phyloP scores from a whole-genome alignment of 2,888 invertebrate species.

The Hololepta plana region DNA sequence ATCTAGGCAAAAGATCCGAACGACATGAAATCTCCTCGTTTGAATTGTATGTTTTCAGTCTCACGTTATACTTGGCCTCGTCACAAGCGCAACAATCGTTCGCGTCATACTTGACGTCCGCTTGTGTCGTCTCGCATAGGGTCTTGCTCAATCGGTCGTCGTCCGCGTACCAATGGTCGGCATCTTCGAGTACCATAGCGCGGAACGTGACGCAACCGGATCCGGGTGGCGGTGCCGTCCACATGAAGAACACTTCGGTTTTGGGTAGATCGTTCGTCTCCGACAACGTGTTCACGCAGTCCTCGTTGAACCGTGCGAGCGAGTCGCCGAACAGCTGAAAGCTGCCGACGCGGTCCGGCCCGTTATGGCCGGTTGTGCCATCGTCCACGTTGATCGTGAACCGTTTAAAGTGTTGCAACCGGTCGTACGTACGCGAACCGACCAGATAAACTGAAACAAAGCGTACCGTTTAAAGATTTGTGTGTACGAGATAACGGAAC shows the following conservation, averaged over 20 bases:
- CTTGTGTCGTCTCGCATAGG: constrained; percentile 60
- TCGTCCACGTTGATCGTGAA: constrained; percentile 53
- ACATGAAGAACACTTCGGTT: constrained; percentile 71
- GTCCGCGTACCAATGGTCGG: constrained; percentile 73
- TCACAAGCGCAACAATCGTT: constrained; percentile 83
- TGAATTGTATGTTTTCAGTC: constrained; percentile 9
- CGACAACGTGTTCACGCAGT: constrained; percentile 68
- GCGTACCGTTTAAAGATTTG: constrained; percentile 4
- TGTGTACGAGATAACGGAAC: too few relatives aligned
- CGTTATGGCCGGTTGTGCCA: constrained; percentile 25
- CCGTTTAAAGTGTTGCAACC: constrained; percentile 57
- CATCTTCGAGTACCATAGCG: constrained; percentile 70
- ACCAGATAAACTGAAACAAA: constrained; percentile 41
- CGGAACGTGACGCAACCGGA: constrained; percentile 78
- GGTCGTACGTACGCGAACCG: constrained; percentile 44
- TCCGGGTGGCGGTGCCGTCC: constrained; percentile 74
- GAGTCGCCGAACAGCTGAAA: constrained; percentile 52
- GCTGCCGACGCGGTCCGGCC: constrained; percentile 42
- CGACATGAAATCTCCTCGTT: neutral
- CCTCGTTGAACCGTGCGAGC: constrained; percentile 52
- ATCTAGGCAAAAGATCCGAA: constrained; percentile 29
- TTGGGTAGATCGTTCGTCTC: constrained; percentile 66
- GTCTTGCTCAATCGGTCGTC: constrained; percentile 65
- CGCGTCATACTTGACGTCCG: constrained; percentile 35
- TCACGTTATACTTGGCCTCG: constrained; percentile 84